Evolutionary conservation across 2,888 invertebrate genomes (phyloP).

Genomic region (Philaethria dido): DNA sequence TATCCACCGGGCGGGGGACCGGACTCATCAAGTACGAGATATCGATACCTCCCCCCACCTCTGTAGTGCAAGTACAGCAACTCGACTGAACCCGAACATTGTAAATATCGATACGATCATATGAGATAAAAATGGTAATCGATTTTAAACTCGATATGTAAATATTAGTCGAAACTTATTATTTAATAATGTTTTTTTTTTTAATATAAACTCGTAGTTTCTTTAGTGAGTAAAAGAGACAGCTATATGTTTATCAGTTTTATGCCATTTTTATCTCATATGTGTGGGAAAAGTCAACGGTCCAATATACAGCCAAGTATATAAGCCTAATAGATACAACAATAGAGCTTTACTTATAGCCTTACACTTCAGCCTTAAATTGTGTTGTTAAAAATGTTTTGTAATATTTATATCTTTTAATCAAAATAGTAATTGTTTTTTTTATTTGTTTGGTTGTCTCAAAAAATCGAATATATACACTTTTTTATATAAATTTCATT

Average conservation of each 20-base stretch:
- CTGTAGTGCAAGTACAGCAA: constrained; percentile 78
- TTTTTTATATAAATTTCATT: too few species aligned
- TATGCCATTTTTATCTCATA: constrained; percentile 10
- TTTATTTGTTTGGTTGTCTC: background rate
- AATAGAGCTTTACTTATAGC: constrained; percentile 38
- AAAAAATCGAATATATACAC: background rate
- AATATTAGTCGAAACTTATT: constrained; percentile 5
- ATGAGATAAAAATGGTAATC: constrained; percentile 9
- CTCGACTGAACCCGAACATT: constrained; percentile 65
- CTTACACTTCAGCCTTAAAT: constrained; percentile 53
- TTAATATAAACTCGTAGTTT: constrained; percentile 10
- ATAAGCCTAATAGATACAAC: constrained; percentile 35
- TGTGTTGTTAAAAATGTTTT: constrained; percentile 36
- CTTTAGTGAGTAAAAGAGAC: background rate
- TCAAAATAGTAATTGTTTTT: background rate
- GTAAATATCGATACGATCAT: background rate
- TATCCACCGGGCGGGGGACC: constrained; percentile 70
- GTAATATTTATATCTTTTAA: constrained; percentile 36
- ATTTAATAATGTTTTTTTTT: constrained; percentile 2
- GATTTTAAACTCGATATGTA: background rate
- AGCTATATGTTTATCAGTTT: background rate
- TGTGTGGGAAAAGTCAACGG: constrained; percentile 18
- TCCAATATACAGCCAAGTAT: constrained; percentile 35
- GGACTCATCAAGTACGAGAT: constrained; percentile 85
- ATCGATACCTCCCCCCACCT: constrained; percentile 77